Percentiles rank a stretch among this genome's conserved stretches.
Conservation (phyloP, 2,113 vertebrate genomes). For the Chascanopsetta lugubris region DNA sequence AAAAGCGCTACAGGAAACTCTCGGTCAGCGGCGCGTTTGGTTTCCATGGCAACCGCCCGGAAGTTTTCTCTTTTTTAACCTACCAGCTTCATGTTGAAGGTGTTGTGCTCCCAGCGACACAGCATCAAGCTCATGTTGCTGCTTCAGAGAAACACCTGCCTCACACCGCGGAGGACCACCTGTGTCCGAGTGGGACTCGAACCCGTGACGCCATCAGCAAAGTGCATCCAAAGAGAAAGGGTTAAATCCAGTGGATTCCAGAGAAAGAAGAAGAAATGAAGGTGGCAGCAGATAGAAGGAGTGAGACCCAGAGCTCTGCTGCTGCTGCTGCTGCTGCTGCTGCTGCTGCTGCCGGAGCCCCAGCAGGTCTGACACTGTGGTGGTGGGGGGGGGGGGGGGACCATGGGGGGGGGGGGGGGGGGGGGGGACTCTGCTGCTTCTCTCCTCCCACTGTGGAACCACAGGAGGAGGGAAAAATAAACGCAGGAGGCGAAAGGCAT, state of each 20-base stretch:
- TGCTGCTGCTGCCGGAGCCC: slow-evolving; percentile 28
- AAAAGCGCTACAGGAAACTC: background rate
- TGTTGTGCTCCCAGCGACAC: slow-evolving; percentile 92
- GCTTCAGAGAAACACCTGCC: slow-evolving; percentile 77
- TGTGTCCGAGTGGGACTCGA: slow-evolving; percentile 11
- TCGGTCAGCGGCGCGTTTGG: slow-evolving; percentile 18
- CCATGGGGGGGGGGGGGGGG: slow-evolving; percentile 6
- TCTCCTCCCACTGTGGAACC: slow-evolving; percentile 58
- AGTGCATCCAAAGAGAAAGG: slow-evolving; percentile 8
- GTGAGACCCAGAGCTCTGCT: slow-evolving; percentile 16
- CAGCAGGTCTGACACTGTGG: slow-evolving; percentile 50
- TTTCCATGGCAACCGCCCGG: slow-evolving; percentile 17
- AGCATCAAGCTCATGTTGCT: slow-evolving; percentile 88
- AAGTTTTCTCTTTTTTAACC: slow-evolving; percentile 62
- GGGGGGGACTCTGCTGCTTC: slow-evolving; percentile 41
- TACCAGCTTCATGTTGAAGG: slow-evolving; percentile 95
- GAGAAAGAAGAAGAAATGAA: slow-evolving; percentile 4
- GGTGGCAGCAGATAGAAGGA: slow-evolving; percentile 6
- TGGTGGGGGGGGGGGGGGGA: slow-evolving; percentile 11
- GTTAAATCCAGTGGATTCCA: slow-evolving; percentile 6
- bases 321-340: slow-evolving; percentile 49
- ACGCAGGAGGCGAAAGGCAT: slow-evolving; percentile 61
- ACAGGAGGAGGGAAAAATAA: slow-evolving; percentile 70
- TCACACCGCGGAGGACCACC: slow-evolving; percentile 25
- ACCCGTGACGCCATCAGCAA: slow-evolving; percentile 41